phyloP scores from a whole-genome alignment of 2,113 vertebrate genomes.

The Stigmatopora nigra region DNA sequence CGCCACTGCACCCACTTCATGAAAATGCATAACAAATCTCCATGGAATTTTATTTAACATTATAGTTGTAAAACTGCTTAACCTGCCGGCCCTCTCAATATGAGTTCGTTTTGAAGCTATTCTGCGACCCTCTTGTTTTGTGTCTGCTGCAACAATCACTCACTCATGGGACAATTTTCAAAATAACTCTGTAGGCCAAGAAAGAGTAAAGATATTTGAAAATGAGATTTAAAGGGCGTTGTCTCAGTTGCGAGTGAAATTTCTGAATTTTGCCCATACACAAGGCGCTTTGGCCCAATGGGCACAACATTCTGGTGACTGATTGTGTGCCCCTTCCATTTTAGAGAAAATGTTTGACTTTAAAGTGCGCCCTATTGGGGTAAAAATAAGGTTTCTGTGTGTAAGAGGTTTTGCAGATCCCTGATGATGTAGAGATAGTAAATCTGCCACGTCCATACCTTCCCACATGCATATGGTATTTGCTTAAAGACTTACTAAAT shows the following conservation, averaged over 20 bases:
- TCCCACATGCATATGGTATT: slow-evolving; percentile 11
- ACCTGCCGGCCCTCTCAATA: neutral
- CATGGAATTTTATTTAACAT: neutral
- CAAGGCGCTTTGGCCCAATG: too few species aligned
- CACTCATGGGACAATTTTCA: too few species aligned
- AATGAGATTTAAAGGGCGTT: too few species aligned
- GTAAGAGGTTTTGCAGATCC: slow-evolving; percentile 12
- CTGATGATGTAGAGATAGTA: slow-evolving; percentile 25
- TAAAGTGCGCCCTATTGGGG: too few species aligned
- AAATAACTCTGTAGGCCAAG: too few species aligned
- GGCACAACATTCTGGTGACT: too few species aligned
- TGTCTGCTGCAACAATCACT: too few species aligned
- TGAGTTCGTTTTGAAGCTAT: neutral
- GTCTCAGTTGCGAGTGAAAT: too few species aligned
- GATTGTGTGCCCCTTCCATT: too few species aligned
- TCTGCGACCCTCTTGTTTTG: neutral
- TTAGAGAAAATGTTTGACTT: too few species aligned
- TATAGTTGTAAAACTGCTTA: neutral
- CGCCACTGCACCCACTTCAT: slow-evolving; percentile 26
- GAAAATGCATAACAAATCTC: neutral
- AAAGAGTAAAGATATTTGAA: too few species aligned
- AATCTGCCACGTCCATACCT: slow-evolving; percentile 2
- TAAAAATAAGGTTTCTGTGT: slow-evolving; percentile 1
- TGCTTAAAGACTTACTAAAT: slow-evolving; percentile 16
- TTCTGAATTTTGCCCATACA: too few species aligned